phyloP scores from a whole-genome alignment of 2,113 vertebrate genomes.

The Lepisosteus osseus region DNA sequence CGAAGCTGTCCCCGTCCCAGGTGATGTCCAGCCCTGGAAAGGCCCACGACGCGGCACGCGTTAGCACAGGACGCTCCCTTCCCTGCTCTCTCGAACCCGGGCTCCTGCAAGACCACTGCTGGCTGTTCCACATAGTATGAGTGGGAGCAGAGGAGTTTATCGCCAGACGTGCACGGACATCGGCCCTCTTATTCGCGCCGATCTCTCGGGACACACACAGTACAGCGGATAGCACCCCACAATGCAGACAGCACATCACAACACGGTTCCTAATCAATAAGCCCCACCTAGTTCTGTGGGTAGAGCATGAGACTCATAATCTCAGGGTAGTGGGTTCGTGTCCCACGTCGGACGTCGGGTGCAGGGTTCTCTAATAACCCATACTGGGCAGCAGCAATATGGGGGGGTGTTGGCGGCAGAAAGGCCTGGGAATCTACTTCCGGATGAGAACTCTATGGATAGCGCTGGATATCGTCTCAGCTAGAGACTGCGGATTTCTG shows the following conservation, averaged over 20 bases:
- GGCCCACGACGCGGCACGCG: neutral
- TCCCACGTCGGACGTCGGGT: too few relatives aligned
- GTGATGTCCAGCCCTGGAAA: slow-evolving; percentile 89
- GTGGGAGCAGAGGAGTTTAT: too few relatives aligned
- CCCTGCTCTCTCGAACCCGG: neutral
- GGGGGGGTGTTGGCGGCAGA: neutral
- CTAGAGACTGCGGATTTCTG: too few relatives aligned
- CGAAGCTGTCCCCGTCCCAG: slow-evolving; percentile 98
- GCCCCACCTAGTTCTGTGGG: too few relatives aligned
- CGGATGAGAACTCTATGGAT: neutral
- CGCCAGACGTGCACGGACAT: too few relatives aligned
- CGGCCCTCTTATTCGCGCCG: neutral
- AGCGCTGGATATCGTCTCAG: neutral
- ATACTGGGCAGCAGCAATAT: too few relatives aligned
- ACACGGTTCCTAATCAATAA: neutral
- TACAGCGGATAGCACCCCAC: too few relatives aligned
- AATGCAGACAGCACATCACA: neutral
- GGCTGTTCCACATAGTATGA: too few relatives aligned
- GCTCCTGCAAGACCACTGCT: too few relatives aligned
- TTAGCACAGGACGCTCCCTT: neutral
- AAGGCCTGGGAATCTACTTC: neutral
- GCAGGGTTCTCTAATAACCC: too few relatives aligned
- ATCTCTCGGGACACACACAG: neutral
- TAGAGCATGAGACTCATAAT: too few relatives aligned
- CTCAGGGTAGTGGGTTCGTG: too few relatives aligned